These are phyloP conservation scores for Poecile montanus DNA, from an alignment of 2,797 vertebrate species.

Conservation along the genomic window DNA sequence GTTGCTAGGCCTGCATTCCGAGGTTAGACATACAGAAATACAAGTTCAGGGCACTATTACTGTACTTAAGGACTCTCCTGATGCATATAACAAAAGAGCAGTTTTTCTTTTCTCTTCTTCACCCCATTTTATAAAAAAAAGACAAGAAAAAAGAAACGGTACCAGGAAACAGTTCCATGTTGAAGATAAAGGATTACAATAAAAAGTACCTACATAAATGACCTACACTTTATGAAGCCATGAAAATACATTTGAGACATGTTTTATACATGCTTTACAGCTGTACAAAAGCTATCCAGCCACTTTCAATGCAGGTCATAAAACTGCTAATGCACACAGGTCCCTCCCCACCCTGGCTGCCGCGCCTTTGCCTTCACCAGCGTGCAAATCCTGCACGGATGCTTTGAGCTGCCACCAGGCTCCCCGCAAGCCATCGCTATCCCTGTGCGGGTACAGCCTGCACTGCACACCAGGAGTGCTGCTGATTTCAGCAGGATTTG, in stretches of 20 bases:
- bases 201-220: constrained; percentile 48
- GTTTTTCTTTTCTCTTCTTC: constrained; percentile 1
- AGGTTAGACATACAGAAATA: constrained; percentile 77
- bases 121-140: background rate
- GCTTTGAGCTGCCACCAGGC: fast-evolving
- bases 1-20: constrained; percentile 64
- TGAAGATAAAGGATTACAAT: constrained; percentile 72
- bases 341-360: background rate
- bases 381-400: background rate
- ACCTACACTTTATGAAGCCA: constrained; percentile 70
- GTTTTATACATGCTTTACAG: constrained; percentile 75
- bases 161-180: constrained; percentile 72
- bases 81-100: constrained; percentile 50
- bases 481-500: background rate
- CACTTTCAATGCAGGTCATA: constrained; percentile 58
- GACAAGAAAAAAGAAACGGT: constrained; percentile 1
- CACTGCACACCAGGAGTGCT: fast-evolving
- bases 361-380: background rate
- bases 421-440: background rate
- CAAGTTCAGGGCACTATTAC: constrained; percentile 53
- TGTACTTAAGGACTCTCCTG: constrained; percentile 66
- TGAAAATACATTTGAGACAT: constrained; percentile 71
- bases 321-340: constrained; percentile 32
- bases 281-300: constrained; percentile 68
- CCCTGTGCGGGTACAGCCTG: fast-evolving